Evolutionary conservation across 1,140 invertebrate genomes (phyloP).

Genomic region (Campoletis sonorensis): DNA sequence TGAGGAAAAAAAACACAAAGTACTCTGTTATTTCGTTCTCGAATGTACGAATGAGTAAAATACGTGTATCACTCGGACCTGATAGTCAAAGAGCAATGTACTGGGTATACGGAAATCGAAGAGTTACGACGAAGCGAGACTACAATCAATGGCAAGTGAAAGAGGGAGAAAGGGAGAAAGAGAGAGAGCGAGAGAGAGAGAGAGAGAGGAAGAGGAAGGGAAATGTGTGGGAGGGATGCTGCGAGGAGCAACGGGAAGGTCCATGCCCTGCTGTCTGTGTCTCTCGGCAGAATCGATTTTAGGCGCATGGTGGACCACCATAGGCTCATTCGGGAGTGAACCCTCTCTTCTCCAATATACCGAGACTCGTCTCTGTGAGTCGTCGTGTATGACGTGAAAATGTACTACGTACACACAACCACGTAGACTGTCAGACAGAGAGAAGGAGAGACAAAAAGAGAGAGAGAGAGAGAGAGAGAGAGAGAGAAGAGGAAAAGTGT

Average conservation of each 20-base stretch:
- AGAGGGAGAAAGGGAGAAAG: neutral
- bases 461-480: neutral
- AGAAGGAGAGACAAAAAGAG: neutral
- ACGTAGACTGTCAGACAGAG: neutral
- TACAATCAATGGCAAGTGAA: neutral
- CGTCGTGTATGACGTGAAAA: neutral
- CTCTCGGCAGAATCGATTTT: slow-evolving; percentile 51
- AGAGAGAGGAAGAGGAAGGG: neutral
- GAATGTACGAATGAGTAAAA: neutral
- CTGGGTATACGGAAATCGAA: slow-evolving; percentile 27
- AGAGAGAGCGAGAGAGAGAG: neutral
- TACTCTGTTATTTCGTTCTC: slow-evolving; percentile 18
- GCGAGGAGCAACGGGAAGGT: slow-evolving; percentile 34
- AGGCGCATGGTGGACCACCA: slow-evolving; percentile 47
- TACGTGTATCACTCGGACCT: neutral
- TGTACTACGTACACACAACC: neutral
- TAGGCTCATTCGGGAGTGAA: slow-evolving; percentile 38
- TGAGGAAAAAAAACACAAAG: neutral
- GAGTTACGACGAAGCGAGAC: slow-evolving; percentile 49
- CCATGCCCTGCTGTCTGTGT: slow-evolving; percentile 50
- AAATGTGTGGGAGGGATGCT: neutral
- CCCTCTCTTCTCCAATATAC: slow-evolving; percentile 17
- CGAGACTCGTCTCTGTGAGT: neutral
- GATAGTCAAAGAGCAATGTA: slow-evolving; percentile 13
- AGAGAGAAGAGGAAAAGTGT: too few species aligned